Evolutionary conservation across 2,888 invertebrate genomes (phyloP).

Genomic region (Eristalis tenax): DNA sequence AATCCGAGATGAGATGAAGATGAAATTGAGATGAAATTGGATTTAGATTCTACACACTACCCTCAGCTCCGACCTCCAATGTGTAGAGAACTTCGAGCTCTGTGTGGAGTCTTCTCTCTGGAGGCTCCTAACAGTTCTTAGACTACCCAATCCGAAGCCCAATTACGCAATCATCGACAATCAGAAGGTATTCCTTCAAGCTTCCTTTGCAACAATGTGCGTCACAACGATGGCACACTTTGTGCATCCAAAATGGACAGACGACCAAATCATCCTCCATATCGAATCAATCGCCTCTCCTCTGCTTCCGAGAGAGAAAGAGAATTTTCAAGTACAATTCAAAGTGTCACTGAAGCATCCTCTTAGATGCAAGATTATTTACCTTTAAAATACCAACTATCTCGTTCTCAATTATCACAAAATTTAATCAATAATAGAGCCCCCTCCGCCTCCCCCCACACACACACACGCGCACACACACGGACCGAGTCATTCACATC

Average conservation of each 20-base stretch:
- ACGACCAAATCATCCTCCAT: neutral
- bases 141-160: too few species aligned
- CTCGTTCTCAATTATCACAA: neutral
- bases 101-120: too few species aligned
- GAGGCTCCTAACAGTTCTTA: too few species aligned
- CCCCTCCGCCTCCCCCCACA: neutral
- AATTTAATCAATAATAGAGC: constrained; percentile 7
- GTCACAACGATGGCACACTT: neutral
- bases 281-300: neutral
- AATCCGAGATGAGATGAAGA: too few species aligned
- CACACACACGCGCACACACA: neutral
- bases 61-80: too few species aligned
- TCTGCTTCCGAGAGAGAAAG: neutral
- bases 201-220: too few species aligned
- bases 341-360: neutral
- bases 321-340: neutral
- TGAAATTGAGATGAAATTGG: too few species aligned
- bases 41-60: too few species aligned
- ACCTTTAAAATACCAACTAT: neutral
- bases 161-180: too few species aligned
- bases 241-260: neutral
- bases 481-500: neutral
- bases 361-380: neutral
- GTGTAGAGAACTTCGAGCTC: too few species aligned
- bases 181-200: too few species aligned